These are phyloP conservation scores for honey bee (Apis mellifera) DNA, from an alignment of 1,140 invertebrate genomes.

Conservation along the genomic window Amel_HAv3.1 CM009934.2:9455001-9455500, in stretches of 20 bases:
- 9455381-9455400: neutral
- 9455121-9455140: too few species aligned
- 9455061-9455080: too few species aligned
- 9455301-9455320: too few species aligned
- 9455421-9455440: constrained; percentile 13
- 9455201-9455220: neutral
- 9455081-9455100: too few species aligned
- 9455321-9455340: neutral
- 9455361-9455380: neutral
- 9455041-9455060: too few species aligned
- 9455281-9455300: neutral
- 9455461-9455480: constrained; percentile 26
- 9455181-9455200: too few species aligned
- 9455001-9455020: constrained; percentile 20
- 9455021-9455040: too few species aligned
- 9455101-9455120: too few species aligned
- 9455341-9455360: neutral
- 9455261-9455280: too few species aligned
- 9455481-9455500: constrained; percentile 8
- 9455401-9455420: neutral
- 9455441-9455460: constrained; percentile 27
- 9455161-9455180: too few species aligned
- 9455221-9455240: neutral
- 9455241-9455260: neutral
- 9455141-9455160: too few species aligned